Percentiles rank a stretch among this genome's conserved stretches.
Conservation (phyloP, 2,797 vertebrate species). For the Oryzias dopingdopingensis region DNA sequence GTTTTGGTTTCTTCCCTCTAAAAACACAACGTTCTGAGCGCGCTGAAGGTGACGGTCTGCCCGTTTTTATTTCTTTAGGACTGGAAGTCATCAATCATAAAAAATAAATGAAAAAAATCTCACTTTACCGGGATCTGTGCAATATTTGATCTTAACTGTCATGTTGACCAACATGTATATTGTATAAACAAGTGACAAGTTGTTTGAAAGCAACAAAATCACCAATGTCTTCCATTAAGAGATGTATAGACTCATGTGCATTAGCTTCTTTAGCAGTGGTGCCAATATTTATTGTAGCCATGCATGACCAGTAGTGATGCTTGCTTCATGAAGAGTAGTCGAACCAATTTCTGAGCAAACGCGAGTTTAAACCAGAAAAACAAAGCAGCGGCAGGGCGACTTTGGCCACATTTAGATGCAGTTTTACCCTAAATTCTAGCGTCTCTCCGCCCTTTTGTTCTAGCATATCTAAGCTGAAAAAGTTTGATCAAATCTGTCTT, state of each 20-base stretch:
- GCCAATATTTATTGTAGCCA: constrained; percentile 83
- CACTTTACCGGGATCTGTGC: constrained; percentile 86
- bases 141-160: constrained; percentile 87
- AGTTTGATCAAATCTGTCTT: constrained; percentile 9
- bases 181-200: constrained; percentile 99
- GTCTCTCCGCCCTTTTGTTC: constrained; percentile 20
- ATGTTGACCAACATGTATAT: constrained; percentile 86
- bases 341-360: constrained; percentile 40
- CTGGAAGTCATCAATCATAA: background rate
- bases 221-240: constrained; percentile 99
- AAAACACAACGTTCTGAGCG: background rate
- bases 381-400: constrained; percentile 6
- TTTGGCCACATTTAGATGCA: constrained; percentile 4
- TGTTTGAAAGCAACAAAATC: constrained; percentile 99
- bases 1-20: background rate
- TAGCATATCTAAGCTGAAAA: constrained; percentile 12
- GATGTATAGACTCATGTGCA: constrained; percentile 99
- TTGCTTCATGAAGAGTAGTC: constrained; percentile 79
- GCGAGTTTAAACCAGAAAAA: constrained; percentile 7
- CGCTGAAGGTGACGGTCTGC: background rate
- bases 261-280: constrained; percentile 92
- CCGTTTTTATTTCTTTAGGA: background rate
- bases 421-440: constrained; percentile 22
- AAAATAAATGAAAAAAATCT: constrained; percentile 9
- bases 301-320: constrained; percentile 96